Base-by-base conservation (phyloP, 2,888 invertebrate genomes). In the Leistus spinibarbis region DNA sequence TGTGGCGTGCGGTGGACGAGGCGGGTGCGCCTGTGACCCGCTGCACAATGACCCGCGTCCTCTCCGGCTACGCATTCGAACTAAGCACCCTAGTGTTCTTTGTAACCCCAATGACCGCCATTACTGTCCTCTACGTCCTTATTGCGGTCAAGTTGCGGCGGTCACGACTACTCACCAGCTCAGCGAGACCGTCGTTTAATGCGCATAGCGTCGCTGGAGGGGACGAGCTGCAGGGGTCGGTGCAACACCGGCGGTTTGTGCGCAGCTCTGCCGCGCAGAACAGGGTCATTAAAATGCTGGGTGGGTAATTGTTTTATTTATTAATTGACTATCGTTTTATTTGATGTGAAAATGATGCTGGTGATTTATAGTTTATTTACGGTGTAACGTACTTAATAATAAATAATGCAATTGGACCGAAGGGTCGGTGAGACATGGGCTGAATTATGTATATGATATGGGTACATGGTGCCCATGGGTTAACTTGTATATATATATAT, bases 81-180 rank as follows among this genome's bases (percentile, higher is more conserved):
- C 90, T 95, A 80, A 94, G 95, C 13, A 91, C 92, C 80, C 90
- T 93, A 82, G 86, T 95, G 81, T 95, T 96, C 86, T 96, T 96
- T 84, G 90, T 95, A 54, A 90, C 92, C 60, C 96, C 96, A 1
- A 95, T 96, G 95, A 93, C 93, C 40, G 88, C 95, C 77, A 95
- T 96, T 82, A 91, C 92, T 40, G 92, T 95, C 77, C 86, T 96
- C 77, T 96, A 96, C 82, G 89, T 93, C 70, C 86, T 93, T 78
- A 93, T 94, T 80, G 94, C 92, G 0, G 84, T 93, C 62, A 93
- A 92, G 82, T 86, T 94, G 78, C 87, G 91, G 71, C 89, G 90
- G 65, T 91, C 93, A 53, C 86, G 90, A 23, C 84, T 90, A 76
- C 83, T 91, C 79, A 60, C 66, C 7, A 60, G 64, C 40, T 69